Percentiles rank a stretch among this genome's conserved stretches.
phyloP scores from a whole-genome alignment of 2,888 invertebrate species.

The Heliothis peltigera region DNA sequence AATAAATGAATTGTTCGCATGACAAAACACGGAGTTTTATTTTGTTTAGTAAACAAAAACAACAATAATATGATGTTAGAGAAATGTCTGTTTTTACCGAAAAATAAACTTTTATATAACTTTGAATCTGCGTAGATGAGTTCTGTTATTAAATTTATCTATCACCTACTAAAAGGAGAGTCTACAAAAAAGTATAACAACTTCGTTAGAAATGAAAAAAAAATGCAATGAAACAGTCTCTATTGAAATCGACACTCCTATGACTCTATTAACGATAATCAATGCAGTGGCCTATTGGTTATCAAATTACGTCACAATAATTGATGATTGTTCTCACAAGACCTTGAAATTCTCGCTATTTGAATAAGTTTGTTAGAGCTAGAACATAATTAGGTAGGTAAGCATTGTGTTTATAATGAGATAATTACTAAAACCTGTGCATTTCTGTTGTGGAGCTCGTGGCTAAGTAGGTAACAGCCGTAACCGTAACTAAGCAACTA shows the following conservation, averaged over 20 bases:
- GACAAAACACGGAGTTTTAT: too few relatives aligned
- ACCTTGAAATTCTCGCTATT: slow-evolving; percentile 30
- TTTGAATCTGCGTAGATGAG: not conserved
- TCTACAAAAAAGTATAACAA: too few relatives aligned
- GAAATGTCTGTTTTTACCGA: slow-evolving; percentile 6
- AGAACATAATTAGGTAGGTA: not conserved
- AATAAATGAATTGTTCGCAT: not conserved
- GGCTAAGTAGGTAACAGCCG: too few relatives aligned
- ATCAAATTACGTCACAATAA: slow-evolving; percentile 44
- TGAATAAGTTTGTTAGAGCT: slow-evolving; percentile 7
- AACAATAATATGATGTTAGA: slow-evolving; percentile 2
- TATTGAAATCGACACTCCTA: slow-evolving; percentile 5
- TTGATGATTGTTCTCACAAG: slow-evolving; percentile 17
- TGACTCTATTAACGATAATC: slow-evolving; percentile 21
- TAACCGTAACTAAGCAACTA: too few relatives aligned
- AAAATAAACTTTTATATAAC: not conserved
- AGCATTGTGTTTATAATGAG: not conserved
- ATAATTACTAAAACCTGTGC: too few relatives aligned
- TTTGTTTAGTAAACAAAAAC: too few relatives aligned
- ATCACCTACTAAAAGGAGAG: too few relatives aligned
- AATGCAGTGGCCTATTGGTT: slow-evolving; percentile 27
- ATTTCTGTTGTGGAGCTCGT: too few relatives aligned
- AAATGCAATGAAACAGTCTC: not conserved
- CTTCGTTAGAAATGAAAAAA: not conserved
- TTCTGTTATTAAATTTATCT: too few relatives aligned